Conservation (phyloP, 2,888 invertebrate species). For the Gari tellinella region DNA sequence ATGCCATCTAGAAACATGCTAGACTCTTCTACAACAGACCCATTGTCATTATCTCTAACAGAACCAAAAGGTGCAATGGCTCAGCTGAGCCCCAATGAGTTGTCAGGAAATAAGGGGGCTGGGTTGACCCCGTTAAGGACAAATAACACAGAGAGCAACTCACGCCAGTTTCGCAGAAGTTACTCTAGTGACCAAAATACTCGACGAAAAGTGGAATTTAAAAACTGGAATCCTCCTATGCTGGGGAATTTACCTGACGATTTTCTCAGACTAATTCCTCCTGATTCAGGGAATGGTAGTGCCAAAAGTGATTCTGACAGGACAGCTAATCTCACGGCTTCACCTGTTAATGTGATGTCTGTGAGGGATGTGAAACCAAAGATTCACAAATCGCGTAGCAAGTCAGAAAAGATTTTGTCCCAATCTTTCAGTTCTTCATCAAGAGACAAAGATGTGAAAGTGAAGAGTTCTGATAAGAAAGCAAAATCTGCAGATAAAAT, state of each 20-base stretch:
- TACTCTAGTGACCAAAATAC: conserved; percentile 40
- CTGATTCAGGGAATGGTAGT: conserved; percentile 29
- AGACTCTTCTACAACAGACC: conserved; percentile 39
- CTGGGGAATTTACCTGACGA: conserved; percentile 91
- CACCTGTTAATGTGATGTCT: conserved; percentile 46
- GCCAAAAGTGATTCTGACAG: conserved; percentile 30
- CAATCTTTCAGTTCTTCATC: conserved; percentile 46
- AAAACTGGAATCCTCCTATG: conserved; percentile 92
- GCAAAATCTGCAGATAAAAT: conserved; percentile 53
- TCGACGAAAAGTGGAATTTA: conserved; percentile 74
- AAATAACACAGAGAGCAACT: conserved; percentile 3
- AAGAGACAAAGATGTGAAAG: conserved; percentile 48
- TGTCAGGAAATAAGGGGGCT: conserved; percentile 14
- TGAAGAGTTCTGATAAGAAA: conserved; percentile 46
- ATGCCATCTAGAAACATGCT: conserved; percentile 32
- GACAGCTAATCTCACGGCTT: conserved; percentile 28
- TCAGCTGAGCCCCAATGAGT: conserved; percentile 26
- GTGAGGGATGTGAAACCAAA: conserved; percentile 53
- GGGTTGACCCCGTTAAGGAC: conserved; percentile 15
- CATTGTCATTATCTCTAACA: conserved; percentile 11
- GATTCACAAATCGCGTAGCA: conserved; percentile 56
- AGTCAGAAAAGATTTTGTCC: conserved; percentile 45
- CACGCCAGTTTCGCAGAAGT: background rate
- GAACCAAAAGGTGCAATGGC: conserved; percentile 35
- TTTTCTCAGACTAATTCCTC: conserved; percentile 87